Conservation (phyloP, 1,140 invertebrate genomes). For the Nebria ingens region DNA sequence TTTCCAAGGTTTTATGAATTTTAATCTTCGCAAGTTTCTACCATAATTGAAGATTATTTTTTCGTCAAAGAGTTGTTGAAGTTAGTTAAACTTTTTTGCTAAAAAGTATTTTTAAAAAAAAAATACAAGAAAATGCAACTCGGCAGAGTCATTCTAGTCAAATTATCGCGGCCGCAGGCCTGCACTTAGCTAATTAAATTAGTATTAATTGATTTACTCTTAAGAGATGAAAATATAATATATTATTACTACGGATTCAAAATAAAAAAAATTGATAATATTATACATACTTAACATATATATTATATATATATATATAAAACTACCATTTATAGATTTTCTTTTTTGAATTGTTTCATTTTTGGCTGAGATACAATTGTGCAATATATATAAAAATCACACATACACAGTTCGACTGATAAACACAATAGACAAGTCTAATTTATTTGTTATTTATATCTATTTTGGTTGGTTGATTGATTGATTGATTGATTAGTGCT, state of each 20-base stretch:
- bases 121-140: too few species aligned
- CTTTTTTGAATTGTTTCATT: constrained; percentile 21
- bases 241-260: too few species aligned
- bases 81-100: constrained; percentile 33
- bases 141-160: constrained; percentile 34
- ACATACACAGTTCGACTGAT: constrained; percentile 27
- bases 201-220: constrained; percentile 27
- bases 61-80: constrained; percentile 26
- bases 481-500: constrained; percentile 16
- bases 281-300: constrained; percentile 30
- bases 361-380: constrained; percentile 31
- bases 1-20: not conserved
- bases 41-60: constrained; percentile 1
- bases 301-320: constrained; percentile 25
- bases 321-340: constrained; percentile 18
- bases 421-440: constrained; percentile 19
- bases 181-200: constrained; percentile 20
- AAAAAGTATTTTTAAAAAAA: constrained; percentile 1
- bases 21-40: not conserved
- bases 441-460: constrained; percentile 18
- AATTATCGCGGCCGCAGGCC: constrained; percentile 27
- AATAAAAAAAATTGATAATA: constrained; percentile 30
- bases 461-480: not conserved
- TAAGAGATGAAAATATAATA: constrained; percentile 34
- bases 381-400: constrained; percentile 24